Percentiles rank a stretch among this genome's conserved stretches.
phyloP scores from a whole-genome alignment of 2,797 vertebrate genomes.

The Periparus ater region DNA sequence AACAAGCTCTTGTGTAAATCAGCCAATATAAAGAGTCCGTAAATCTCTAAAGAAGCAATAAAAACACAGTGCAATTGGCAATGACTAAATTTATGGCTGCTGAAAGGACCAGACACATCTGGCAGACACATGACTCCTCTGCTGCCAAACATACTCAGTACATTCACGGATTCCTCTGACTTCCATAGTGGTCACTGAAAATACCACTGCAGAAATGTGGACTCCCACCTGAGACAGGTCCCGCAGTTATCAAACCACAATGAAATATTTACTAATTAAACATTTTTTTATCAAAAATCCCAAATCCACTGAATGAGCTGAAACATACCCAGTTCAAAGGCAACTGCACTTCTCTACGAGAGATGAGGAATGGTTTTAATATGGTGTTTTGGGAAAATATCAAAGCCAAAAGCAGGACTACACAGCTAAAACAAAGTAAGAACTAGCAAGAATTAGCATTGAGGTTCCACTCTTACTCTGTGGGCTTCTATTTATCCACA shows the following conservation, averaged over 20 bases:
- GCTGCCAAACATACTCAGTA: constrained; percentile 15
- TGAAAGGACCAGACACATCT: constrained; percentile 48
- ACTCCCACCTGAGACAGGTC: background rate
- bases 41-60: constrained; percentile 63
- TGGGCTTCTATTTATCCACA: background rate
- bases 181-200: background rate
- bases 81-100: constrained; percentile 31
- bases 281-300: background rate
- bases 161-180: background rate
- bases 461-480: background rate
- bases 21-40: constrained; percentile 58
- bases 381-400: background rate
- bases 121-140: constrained; percentile 33
- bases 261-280: background rate
- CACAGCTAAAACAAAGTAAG: background rate
- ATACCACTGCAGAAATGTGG: background rate
- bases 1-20: constrained; percentile 34
- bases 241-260: background rate
- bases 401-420: background rate
- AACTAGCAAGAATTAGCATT: background rate
- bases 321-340: background rate
- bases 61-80: constrained; percentile 55
- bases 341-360: background rate
- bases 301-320: background rate
- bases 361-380: background rate